A percentile compares a stretch with the other conserved stretches of the same genome.
Conservation (phyloP, 2,888 invertebrate species). For the Argyra leucocephala region DNA sequence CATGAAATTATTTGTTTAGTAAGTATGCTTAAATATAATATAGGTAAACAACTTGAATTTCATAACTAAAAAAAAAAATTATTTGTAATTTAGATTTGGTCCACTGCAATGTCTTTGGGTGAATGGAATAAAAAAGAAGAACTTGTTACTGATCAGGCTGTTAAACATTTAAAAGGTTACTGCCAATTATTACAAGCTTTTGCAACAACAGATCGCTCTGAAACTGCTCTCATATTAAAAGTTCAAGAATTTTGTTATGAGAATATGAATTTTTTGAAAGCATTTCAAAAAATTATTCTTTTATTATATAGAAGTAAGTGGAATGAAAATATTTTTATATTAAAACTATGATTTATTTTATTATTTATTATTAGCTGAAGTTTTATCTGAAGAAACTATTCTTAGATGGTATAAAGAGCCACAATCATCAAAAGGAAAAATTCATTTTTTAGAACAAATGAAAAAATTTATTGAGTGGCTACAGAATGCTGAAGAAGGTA, state of each 20-base stretch:
- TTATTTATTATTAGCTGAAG: slow-evolving; percentile 55
- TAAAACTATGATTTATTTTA: not conserved
- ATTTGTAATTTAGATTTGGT: slow-evolving; percentile 65
- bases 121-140: slow-evolving; percentile 99
- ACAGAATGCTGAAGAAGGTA: slow-evolving; percentile 86
- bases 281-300: slow-evolving; percentile 93
- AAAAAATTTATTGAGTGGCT: slow-evolving; percentile 96
- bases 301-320: slow-evolving; percentile 84
- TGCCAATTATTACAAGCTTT: slow-evolving; percentile 80
- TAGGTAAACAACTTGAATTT: too few relatives aligned
- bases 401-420: slow-evolving; percentile 93
- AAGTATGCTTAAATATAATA: slow-evolving; percentile 31
- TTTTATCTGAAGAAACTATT: slow-evolving; percentile 89
- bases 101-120: slow-evolving; percentile 85
- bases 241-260: slow-evolving; percentile 97
- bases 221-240: slow-evolving; percentile 78
- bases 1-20: slow-evolving; percentile 82
- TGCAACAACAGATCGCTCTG: slow-evolving; percentile 74
- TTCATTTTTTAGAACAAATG: slow-evolving; percentile 97
- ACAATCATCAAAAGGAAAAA: slow-evolving; percentile 88
- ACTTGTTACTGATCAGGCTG: slow-evolving; percentile 88
- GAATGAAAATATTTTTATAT: slow-evolving; percentile 11
- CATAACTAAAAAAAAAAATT: not conserved
- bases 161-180: slow-evolving; percentile 79
- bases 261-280: slow-evolving; percentile 98